Percentiles rank a stretch among this genome's conserved stretches.
Conservation (phyloP, 92 coral and sea anemone genomes). For the Phenganax marumi region DNA sequence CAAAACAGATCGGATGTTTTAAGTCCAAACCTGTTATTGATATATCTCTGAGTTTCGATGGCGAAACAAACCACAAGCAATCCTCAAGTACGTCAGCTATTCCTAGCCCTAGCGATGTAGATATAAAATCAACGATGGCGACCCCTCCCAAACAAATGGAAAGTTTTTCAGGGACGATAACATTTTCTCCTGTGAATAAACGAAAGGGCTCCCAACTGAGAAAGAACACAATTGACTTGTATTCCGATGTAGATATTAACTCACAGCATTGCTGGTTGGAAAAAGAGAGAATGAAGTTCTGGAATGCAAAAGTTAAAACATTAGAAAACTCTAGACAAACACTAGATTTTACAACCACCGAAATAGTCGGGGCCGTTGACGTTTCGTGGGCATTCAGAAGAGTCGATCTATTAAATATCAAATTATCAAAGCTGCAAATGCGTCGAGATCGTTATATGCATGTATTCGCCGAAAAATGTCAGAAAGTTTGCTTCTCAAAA, state of each 20-base stretch:
- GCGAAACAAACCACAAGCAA: too few species aligned
- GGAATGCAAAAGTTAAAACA: conserved; percentile 33
- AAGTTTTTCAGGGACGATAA: too few species aligned
- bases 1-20: too few species aligned
- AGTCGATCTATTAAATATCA: conserved; percentile 1
- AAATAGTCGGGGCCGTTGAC: conserved; percentile 34
- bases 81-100: too few species aligned
- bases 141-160: too few species aligned
- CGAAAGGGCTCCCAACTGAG: too few species aligned
- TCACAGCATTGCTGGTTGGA: conserved; percentile 22
- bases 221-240: conserved; percentile 1
- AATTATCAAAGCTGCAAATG: conserved; percentile 16
- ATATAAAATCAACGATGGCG: too few species aligned
- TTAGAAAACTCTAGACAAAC: conserved; percentile 19
- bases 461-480: not conserved
- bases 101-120: too few species aligned
- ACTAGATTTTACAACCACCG: not conserved
- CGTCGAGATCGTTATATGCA: conserved; percentile 5
- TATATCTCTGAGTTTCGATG: too few species aligned
- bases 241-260: conserved; percentile 25
- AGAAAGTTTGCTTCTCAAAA: conserved; percentile 12
- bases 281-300: conserved; percentile 31
- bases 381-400: conserved; percentile 22
- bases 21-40: too few species aligned
- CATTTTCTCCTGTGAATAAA: too few species aligned